phyloP scores from a whole-genome alignment of 2,888 invertebrate species.

The Xylota sylvarum region DNA sequence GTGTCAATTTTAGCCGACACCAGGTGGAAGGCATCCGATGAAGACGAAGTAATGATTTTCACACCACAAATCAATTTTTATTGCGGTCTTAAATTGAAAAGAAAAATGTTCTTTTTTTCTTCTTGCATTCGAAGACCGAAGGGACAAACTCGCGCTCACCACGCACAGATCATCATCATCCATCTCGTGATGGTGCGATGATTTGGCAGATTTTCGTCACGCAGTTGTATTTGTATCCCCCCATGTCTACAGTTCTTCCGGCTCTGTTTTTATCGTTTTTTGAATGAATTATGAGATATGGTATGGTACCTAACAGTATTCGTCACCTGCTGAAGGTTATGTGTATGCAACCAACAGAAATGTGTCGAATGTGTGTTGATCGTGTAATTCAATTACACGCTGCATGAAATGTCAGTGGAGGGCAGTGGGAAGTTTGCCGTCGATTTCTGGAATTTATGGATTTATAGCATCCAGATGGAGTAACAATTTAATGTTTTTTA shows the following conservation, averaged over 20 bases:
- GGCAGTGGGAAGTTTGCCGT: conserved; percentile 3
- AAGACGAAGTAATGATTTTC: conserved; percentile 50
- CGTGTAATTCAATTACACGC: conserved; percentile 52
- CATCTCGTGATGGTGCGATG: conserved; percentile 37
- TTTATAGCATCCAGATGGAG: conserved; percentile 16
- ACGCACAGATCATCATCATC: conserved; percentile 36
- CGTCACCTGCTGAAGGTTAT: conserved; percentile 24
- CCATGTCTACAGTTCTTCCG: neutral
- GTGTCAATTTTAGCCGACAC: conserved; percentile 24
- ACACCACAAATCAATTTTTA: conserved; percentile 63
- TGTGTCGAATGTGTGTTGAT: conserved; percentile 33
- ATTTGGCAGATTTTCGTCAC: conserved; percentile 53
- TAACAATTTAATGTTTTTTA: conserved; percentile 3
- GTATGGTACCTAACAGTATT: conserved; percentile 20
- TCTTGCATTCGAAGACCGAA: neutral
- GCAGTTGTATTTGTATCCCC: neutral
- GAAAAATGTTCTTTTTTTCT: conserved; percentile 1
- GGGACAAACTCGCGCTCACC: neutral
- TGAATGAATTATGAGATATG: conserved; percentile 38
- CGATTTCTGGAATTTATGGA: conserved; percentile 38
- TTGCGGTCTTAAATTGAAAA: conserved; percentile 39
- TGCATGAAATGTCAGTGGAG: neutral
- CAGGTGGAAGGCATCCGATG: conserved; percentile 3
- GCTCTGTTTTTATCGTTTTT: conserved; percentile 16
- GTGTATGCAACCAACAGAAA: conserved; percentile 12